Evolutionary conservation across 2,113 vertebrate species (phyloP), one percentile per base, ranked within the genome.

Genomic region (Nothocercus nigrocapillus): DNA sequence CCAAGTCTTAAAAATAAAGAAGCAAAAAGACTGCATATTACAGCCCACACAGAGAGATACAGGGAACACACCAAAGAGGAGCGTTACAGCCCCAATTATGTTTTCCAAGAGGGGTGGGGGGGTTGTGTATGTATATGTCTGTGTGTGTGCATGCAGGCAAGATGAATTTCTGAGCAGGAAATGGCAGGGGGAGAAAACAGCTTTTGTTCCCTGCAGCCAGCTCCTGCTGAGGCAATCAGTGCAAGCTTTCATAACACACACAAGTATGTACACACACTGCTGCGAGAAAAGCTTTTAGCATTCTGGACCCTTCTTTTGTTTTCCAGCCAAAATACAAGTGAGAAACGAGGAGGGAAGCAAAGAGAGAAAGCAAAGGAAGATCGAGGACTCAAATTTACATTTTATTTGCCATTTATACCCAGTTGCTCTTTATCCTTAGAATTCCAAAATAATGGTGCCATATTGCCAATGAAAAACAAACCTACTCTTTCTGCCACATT

Each of bases 161-260:
- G 84, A 94, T 92, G 91, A 94, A 95, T 89, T 94, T 85, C 89
- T 94, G 87, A 94, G 77, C 56, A 85, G 82, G 62, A 89, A 94
- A 77, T 81, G 75, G 58, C 67, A 91, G 47, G 40, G 70, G 90
- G 68, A 89, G 54, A 96, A 93, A 94, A 83, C 83, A 92, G 85
- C 70, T 94, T 95, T 96, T 97, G 95, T 94, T 91, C 88, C 89
- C 91, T 94, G 79, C 94, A 94, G 89, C 86, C 92, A 54, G 38
- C 77, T 96, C 96, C 95, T 95, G 96, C 96, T 97, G 96, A 68
- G 95, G 89, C 92, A 97, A 96, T 97, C 95, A 97, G 85, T 8
- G 1, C 82, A 91, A 91, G 81, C 82, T 97, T 96, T 96, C 87
- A 88, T 82, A 95, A 85, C 67, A 62, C 49, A 70, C 32, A 28